Base-by-base conservation (phyloP, 2,888 invertebrate species). In the Ennomos quercinarius region DNA sequence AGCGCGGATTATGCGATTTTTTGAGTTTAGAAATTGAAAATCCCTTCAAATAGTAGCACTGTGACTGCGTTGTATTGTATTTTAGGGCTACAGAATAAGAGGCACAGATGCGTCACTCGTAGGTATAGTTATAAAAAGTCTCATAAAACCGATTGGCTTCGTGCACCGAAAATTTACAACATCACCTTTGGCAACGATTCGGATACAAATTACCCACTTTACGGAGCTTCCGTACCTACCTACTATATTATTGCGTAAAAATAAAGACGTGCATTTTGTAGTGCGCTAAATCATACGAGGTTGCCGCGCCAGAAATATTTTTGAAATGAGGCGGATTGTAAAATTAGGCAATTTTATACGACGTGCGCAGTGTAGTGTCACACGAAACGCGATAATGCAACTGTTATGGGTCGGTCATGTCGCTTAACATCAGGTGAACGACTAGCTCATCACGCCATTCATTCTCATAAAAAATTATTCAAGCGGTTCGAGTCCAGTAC, bases 241-340 rank as follows among this genome's bases (percentile, higher is more conserved):
- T n/a, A n/a, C 62, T 48, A 64, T 65, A 52, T 63, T 61, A 63
- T 68, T 66, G 61, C 64, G 62, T 64, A 64, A 65, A 64, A 60
- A 61, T 66, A 52, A 57, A 61, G 41, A 66, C 62, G 58, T 62
- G 63, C 58, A 65, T 67, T 63, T 44, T 12, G 46, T 47, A 50
- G 9, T 39, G 50, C 53, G 38, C 44, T 66, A 63, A 63, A 64
- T 66, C 59, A 66, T 57, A 11, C 39, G 4, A 53, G 12, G 49
- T 61, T 27, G 57, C 55, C 41, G 55, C 44, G 56, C 10, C 45
- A 52, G 38, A 40, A 41, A 42, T 49, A 61, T 50, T 57, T 56
- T 36, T 44, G 37, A 34, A 38, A 9, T 52, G 51, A 37, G 34
- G 8, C 17, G 44, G n/a, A n/a, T 34, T 37, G 37, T 37, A 13